Evolutionary conservation across 2,888 invertebrate species (phyloP), one percentile per base, ranked within the genome.

Genomic region (Drosophila trichaetosa): DNA sequence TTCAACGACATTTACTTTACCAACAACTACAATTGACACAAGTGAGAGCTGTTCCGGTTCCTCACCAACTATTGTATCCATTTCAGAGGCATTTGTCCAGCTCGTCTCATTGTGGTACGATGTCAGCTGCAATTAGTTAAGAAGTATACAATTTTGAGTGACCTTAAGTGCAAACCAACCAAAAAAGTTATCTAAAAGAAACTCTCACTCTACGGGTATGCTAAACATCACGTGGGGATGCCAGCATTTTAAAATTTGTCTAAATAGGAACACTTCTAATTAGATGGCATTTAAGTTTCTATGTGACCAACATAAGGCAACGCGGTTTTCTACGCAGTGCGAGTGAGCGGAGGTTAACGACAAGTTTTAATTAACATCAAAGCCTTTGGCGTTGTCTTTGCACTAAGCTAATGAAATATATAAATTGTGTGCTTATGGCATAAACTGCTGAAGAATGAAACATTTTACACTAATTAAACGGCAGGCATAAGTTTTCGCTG

Each of bases 11-110:
- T 92, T 93, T 93, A 93, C 93, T 92, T 95, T 93, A 97, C 97
- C 97, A 93, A 97, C 96, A 93, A 97, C 94, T 92, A 97, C 94
- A 94, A 96, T 96, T 84, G 97, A 96, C 92, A 97, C 95, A 92
- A 96, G 94, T 73, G 97, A 96, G 91, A 96, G 96, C 87, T 96
- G 95, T 92, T 96, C 96, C 83, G 96, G 96, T 90, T 95, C 95
- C 88, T 95, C 95, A 90, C 95, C 95, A 85, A 94, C 94, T 83
- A 92, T 91, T 82, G 93, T 92, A 88, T 92, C 93, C 82, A 92
- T 91, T 88, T 92, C 92, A 61, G 92, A 92, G 60, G 92, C 91
- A 86, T 91, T 92, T 72, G 91, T 87, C 92, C 92, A 93, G 75
- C 92, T 91, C 68, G 93, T 92, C 87, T 93, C 93, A 91, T 93